phyloP scores from a whole-genome alignment of 1,140 invertebrate genomes.

The Drosophila aff. region DNA sequence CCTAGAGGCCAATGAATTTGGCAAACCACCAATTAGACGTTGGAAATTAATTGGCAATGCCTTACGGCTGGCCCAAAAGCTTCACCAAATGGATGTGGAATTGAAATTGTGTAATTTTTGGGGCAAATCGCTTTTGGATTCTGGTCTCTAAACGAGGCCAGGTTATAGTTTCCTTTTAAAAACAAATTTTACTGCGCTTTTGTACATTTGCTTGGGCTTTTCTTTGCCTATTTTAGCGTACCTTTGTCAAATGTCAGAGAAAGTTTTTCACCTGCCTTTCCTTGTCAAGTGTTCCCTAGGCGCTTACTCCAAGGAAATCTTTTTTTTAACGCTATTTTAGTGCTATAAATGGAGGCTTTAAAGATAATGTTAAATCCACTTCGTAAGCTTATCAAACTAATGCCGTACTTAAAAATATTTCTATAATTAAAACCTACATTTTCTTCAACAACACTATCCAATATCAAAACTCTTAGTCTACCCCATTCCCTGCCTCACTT shows the following conservation, averaged over 20 bases:
- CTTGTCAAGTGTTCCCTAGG: conserved; percentile 1
- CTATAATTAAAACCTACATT: not conserved
- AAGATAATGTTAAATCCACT: not conserved
- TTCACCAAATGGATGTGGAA: conserved; percentile 5
- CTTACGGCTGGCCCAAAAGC: conserved; percentile 28
- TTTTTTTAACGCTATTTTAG: not conserved
- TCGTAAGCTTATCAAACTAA: not conserved
- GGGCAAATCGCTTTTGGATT: conserved; percentile 3
- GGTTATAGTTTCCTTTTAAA: not conserved
- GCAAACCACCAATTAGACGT: conserved; percentile 70
- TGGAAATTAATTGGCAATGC: conserved; percentile 74
- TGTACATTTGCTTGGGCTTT: not conserved
- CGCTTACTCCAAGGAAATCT: not conserved
- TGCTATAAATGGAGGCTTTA: not conserved
- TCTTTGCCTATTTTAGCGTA: not conserved
- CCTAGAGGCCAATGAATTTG: conserved; percentile 61
- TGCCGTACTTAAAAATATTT: not conserved
- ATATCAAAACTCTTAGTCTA: not conserved
- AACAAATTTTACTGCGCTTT: conserved; percentile 30
- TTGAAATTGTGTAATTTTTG: conserved; percentile 3
- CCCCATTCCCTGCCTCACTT: not conserved
- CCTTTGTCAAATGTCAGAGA: conserved; percentile 56
- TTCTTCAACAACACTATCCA: not conserved
- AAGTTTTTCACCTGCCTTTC: conserved; percentile 33
- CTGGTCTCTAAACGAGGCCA: not conserved